Base-by-base conservation (phyloP, 2,888 invertebrate genomes). In the Cheilosia impressa region DNA sequence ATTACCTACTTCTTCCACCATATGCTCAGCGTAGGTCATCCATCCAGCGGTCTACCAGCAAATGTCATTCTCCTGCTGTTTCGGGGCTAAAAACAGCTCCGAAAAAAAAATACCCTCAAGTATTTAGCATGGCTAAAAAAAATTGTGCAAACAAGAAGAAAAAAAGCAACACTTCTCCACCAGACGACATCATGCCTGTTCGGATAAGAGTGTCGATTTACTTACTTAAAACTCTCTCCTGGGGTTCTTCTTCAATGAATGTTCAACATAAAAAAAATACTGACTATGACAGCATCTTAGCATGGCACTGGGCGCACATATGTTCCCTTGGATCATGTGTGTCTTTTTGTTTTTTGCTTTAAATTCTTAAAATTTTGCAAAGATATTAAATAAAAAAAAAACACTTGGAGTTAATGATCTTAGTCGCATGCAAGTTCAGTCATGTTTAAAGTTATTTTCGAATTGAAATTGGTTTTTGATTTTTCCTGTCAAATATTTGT, bases 1-100 rank as follows among this genome's bases (percentile, higher is more conserved):
- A 66, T 17, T 71, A 52, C 58, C 66, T 52, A 63, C 31, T 34
- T 69, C 63, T 71, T 55, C 7, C 55, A 71, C 57, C 85, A 85
- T 80, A 85, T 85, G 85, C 81, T 81, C 85, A 85, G 85, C 85
- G 85, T 85, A 85, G 85, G 85, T 81, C 85, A 81, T 77, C 80
- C 75, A 80, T 66, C 80, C 76, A 76, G 47, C 78, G 45, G 57
- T 71, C 65, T 38, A 43, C 76, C 41, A 65, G 83, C 83, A 79
- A 84, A 80, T 80, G 80, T 80, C 85, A 85, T 81, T 81, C 85
- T 81, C 81, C 85, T 77, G 80, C 85, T 85, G 81, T 81, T 81
- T 80, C 52, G 41, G 71, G 55, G 31, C 79, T 72, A 72, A 66
- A 75, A 79, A 73, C 68, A 72, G 41, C 50, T 77, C 58, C 43